phyloP scores from a whole-genome alignment of 2,888 invertebrate species.

The Fissipunctia ypsillon region DNA sequence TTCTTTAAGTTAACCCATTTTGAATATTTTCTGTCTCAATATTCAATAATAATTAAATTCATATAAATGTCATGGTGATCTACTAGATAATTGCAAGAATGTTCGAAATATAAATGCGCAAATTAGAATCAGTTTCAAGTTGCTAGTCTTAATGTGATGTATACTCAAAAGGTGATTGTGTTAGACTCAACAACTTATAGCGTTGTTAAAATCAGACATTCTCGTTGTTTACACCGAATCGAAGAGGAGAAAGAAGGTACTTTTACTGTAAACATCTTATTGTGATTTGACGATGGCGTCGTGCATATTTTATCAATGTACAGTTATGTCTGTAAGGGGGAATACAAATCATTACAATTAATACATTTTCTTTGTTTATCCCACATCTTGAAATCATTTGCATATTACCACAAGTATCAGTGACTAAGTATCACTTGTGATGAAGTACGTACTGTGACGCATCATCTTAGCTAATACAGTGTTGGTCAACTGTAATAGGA shows the following conservation, averaged over 20 bases:
- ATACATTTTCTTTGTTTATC: conserved; percentile 36
- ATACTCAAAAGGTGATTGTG: conserved; percentile 79
- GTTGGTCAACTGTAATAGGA: conserved; percentile 84
- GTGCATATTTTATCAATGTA: conserved; percentile 21
- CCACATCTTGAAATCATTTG: conserved; percentile 32
- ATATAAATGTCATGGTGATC: conserved; percentile 57
- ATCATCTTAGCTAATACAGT: conserved; percentile 79
- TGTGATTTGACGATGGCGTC: conserved; percentile 2
- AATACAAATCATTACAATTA: conserved; percentile 1
- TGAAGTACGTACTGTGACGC: conserved; percentile 77
- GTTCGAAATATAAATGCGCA: conserved; percentile 20
- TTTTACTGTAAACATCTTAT: conserved; percentile 13
- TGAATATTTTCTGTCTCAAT: conserved; percentile 4
- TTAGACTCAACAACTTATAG: conserved; percentile 80
- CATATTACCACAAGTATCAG: conserved; percentile 58
- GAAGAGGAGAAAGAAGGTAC: conserved; percentile 84
- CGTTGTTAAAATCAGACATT: conserved; percentile 83
- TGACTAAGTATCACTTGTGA: conserved; percentile 73
- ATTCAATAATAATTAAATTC: conserved; percentile 14
- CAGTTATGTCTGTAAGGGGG: neutral
- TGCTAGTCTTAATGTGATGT: conserved; percentile 73
- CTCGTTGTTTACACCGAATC: conserved; percentile 83
- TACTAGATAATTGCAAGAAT: conserved; percentile 43
- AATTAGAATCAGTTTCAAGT: conserved; percentile 15
- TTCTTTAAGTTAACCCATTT: conserved; percentile 61